Evolutionary conservation across 2,797 vertebrate genomes (phyloP).

Genomic region (Sylvilagus floridanus): DNA sequence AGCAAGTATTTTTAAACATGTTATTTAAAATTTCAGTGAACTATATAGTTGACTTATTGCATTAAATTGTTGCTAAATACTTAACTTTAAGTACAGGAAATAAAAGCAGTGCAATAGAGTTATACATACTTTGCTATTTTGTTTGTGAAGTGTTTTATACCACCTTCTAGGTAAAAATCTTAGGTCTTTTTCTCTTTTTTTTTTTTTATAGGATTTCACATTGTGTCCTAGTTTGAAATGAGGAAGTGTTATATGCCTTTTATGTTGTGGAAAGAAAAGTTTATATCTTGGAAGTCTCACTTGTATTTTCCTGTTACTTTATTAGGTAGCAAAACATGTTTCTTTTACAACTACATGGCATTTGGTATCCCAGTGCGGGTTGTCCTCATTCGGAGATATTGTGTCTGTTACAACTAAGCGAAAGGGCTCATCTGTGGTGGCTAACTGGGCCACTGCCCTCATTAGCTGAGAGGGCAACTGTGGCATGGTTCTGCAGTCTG

Average conservation of each 20-base stretch:
- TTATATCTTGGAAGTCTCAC: constrained; percentile 39
- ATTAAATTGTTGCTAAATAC: constrained; percentile 46
- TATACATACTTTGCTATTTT: constrained; percentile 1
- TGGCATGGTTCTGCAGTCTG: constrained; percentile 80
- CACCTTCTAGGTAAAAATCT: constrained; percentile 29
- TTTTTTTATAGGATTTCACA: background rate
- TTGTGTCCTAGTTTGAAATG: constrained; percentile 47
- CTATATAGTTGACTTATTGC: constrained; percentile 11
- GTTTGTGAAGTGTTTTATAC: constrained; percentile 20
- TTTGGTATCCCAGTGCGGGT: constrained; percentile 71
- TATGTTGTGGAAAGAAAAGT: constrained; percentile 33
- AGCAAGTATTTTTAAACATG: background rate
- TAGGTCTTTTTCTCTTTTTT: constrained; percentile 4
- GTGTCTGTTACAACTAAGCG: constrained; percentile 66
- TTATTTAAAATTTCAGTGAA: background rate
- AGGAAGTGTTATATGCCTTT: constrained; percentile 40
- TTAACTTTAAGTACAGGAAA: constrained; percentile 15
- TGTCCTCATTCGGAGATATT: constrained; percentile 58
- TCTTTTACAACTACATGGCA: constrained; percentile 60
- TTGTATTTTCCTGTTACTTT: constrained; percentile 52
- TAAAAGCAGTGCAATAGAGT: background rate
- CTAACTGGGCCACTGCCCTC: constrained; percentile 81
- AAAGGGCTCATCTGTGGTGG: constrained; percentile 79
- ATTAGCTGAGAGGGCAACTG: constrained; percentile 79
- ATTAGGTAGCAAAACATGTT: background rate